Base-by-base conservation (phyloP, 2,888 invertebrate genomes). In the Thyatira batis region DNA sequence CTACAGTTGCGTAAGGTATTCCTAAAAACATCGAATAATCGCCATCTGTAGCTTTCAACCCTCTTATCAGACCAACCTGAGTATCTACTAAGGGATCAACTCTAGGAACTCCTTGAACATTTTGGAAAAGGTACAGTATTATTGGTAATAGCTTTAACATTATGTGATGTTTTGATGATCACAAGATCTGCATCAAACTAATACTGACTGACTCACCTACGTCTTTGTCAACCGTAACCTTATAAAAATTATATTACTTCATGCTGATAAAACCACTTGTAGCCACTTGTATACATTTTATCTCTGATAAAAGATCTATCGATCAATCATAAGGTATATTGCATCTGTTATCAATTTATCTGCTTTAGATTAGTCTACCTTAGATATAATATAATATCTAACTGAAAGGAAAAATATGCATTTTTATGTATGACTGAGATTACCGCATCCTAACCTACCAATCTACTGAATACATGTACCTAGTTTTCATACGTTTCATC, bases 11-110 rank as follows among this genome's bases (percentile, higher is more conserved):
- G 27, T 82, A 86, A 0, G 85, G 86, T 67, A 86, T 84, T 6
- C 85, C 86, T 67, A 85, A 66, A 46, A 82, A 86, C 81, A 83
- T 83, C 4, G 78, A 69, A 54, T 83, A 80, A 43, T 73, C 69
- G 0, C 84, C 84, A 64, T 84, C 81, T 0, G 72, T 44, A 1
- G 84, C 78, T 27, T 58, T 66, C 13, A 83, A 50, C 1, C 86
- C 86, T 30, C 80, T 67, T 28, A 86, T 77, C 20, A 73, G 55
- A 0, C 87, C 85, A 3, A 72, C 54, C 51, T 73, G 73, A 0
- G 82, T 73, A n/a, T 78, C 67, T 3, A 84, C 85, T 46, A 85
- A 54, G 0, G 82, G 85, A 45, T 78, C 80, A 50, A 79, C 58
- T 17, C 80, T 67, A 5, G 67, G 51, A n/a, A 63, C 30, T 48